Evolutionary conservation across 2,888 invertebrate genomes (phyloP).

Genomic region (Lasioglossum figueresi): DNA sequence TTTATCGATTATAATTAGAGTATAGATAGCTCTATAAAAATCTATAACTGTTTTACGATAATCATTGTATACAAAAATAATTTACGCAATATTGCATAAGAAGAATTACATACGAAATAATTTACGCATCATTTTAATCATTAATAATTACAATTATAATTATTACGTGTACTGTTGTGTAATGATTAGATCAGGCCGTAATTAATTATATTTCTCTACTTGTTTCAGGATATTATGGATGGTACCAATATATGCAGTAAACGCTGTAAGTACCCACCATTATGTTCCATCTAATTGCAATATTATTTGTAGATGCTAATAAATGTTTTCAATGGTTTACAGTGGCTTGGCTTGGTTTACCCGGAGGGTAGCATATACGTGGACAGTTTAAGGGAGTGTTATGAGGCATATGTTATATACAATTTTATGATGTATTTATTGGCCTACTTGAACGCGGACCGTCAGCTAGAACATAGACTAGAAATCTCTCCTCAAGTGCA

Average conservation of each 20-base stretch:
- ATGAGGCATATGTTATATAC: conserved; percentile 99
- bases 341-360: conserved; percentile 95
- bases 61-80: background rate
- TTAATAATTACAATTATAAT: background rate
- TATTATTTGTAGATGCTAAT: conserved; percentile 8
- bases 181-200: background rate
- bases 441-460: conserved; percentile 94
- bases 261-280: conserved; percentile 90
- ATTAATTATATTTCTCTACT: conserved; percentile 28
- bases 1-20: background rate
- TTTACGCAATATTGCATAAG: background rate
- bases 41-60: background rate
- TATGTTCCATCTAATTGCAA: background rate
- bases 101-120: background rate
- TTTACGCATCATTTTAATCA: background rate
- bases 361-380: conserved; percentile 95
- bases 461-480: conserved; percentile 92
- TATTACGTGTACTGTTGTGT: too few relatives aligned
- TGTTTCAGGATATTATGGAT: conserved; percentile 95
- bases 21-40: background rate
- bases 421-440: conserved; percentile 98
- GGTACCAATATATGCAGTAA: conserved; percentile 98
- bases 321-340: conserved; percentile 66
- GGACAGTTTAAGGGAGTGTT: conserved; percentile 97
- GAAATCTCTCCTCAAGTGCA: conserved; percentile 93